These are phyloP conservation scores for Synanthedon tipuliformis DNA, from an alignment of 2,888 invertebrate genomes.

Conservation along the genomic window DNA sequence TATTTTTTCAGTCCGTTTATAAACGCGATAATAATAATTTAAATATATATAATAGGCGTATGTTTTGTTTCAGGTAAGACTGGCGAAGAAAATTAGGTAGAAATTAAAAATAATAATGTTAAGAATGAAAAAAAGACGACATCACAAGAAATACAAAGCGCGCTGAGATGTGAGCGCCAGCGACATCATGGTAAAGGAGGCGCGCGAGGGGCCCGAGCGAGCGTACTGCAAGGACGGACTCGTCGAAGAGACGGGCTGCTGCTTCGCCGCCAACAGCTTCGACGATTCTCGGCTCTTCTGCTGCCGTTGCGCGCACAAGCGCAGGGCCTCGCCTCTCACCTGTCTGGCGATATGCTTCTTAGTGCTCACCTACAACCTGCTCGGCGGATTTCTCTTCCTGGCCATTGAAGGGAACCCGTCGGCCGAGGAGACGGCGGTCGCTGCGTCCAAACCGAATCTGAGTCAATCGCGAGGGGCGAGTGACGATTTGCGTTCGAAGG, in stretches of 20 bases:
- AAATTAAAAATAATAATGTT: background rate
- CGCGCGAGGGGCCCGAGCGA: background rate
- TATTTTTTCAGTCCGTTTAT: too few species aligned
- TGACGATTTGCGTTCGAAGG: slow-evolving; percentile 73
- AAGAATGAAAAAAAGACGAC: slow-evolving; percentile 18
- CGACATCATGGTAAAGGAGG: slow-evolving; percentile 4
- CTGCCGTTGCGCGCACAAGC: slow-evolving; percentile 60
- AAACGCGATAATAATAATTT: too few species aligned
- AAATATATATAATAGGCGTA: too few species aligned
- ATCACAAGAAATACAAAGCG: slow-evolving; percentile 43
- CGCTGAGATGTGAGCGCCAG: slow-evolving; percentile 19
- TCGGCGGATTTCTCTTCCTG: slow-evolving; percentile 93
- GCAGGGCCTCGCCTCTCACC: slow-evolving; percentile 74
- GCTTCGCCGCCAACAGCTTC: slow-evolving; percentile 5
- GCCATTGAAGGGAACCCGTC: slow-evolving; percentile 78
- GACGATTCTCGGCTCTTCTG: slow-evolving; percentile 43
- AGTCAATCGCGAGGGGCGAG: slow-evolving; percentile 63
- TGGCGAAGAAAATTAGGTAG: background rate
- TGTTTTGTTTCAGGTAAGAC: background rate
- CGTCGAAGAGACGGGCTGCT: slow-evolving; percentile 3
- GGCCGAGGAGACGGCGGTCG: slow-evolving; percentile 71
- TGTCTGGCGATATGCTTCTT: slow-evolving; percentile 86
- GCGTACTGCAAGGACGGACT: background rate
- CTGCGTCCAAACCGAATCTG: slow-evolving; percentile 73
- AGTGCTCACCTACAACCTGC: slow-evolving; percentile 89